Evolutionary conservation across 2,797 vertebrate genomes (phyloP).

Genomic region (Hipposideros larvatus): DNA sequence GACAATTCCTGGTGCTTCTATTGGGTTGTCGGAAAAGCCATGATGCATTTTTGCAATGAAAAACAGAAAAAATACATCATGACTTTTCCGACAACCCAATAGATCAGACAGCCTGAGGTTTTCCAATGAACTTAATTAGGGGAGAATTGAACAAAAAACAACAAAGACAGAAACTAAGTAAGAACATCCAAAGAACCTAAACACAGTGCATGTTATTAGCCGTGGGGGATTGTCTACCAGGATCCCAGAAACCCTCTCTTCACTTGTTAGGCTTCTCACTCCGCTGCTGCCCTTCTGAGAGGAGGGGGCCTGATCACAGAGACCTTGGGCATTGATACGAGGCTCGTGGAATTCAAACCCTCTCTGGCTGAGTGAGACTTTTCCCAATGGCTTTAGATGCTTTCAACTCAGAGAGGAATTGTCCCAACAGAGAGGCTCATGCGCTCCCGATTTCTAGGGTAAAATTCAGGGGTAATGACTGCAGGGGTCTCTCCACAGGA

Average conservation of each 20-base stretch:
- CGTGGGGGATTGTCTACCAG: neutral
- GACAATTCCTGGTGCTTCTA: neutral
- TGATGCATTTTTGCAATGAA: too few species aligned
- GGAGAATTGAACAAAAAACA: neutral
- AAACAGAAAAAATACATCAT: too few species aligned
- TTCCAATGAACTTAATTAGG: neutral
- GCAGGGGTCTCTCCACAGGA: neutral
- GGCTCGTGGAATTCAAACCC: neutral
- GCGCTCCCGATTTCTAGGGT: neutral
- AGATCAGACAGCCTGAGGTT: neutral
- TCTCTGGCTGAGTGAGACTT: neutral
- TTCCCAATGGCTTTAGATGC: neutral
- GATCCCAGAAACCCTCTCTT: neutral
- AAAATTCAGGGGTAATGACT: neutral
- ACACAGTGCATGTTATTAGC: neutral
- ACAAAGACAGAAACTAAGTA: neutral
- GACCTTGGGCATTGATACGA: neutral
- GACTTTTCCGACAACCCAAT: too few species aligned
- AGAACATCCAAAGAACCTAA: neutral
- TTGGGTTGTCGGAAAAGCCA: too few species aligned
- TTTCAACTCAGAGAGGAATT: neutral
- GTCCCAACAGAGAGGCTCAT: neutral
- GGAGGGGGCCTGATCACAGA: neutral
- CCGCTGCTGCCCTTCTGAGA: neutral
- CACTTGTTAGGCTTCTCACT: neutral